A percentile compares a stretch with the other conserved stretches of the same genome.
Conservation (phyloP, 1,140 invertebrate species). For the Caligus rogercresseyi region DNA sequence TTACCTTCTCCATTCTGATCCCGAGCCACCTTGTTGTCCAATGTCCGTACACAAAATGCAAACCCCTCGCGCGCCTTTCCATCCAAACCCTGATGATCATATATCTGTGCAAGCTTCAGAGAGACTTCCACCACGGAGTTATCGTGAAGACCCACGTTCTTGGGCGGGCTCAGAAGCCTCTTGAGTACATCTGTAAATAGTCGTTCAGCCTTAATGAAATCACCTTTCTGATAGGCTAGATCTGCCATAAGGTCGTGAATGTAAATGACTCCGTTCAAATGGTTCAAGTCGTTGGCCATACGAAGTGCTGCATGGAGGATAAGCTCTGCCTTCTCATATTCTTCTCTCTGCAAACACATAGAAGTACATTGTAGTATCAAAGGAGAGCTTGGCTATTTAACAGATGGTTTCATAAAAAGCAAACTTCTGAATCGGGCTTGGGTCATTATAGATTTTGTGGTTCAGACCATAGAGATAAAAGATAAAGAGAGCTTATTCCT, state of each 20-base stretch:
- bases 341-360: slow-evolving; percentile 43
- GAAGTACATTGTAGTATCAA: too few relatives aligned
- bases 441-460: too few relatives aligned
- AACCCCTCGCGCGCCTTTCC: slow-evolving; percentile 51
- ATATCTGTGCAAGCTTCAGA: slow-evolving; percentile 35
- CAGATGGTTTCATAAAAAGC: too few relatives aligned
- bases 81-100: slow-evolving; percentile 40
- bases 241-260: slow-evolving; percentile 80
- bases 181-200: slow-evolving; percentile 63
- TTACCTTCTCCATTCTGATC: slow-evolving; percentile 2
- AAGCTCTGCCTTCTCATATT: slow-evolving; percentile 61
- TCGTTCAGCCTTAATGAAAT: slow-evolving; percentile 61
- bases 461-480: too few relatives aligned
- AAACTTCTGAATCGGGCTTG: too few relatives aligned
- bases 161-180: slow-evolving; percentile 25
- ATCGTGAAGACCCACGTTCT: slow-evolving; percentile 48
- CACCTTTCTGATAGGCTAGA: slow-evolving; percentile 51
- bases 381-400: too few relatives aligned
- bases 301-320: slow-evolving; percentile 60
- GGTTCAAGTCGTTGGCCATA: slow-evolving; percentile 56
- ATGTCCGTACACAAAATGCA: slow-evolving; percentile 49
- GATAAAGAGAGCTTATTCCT: too few relatives aligned
- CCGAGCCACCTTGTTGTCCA: slow-evolving; percentile 35
- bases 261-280: slow-evolving; percentile 56
- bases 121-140: slow-evolving; percentile 56